phyloP scores from a whole-genome alignment of 2,888 invertebrate genomes.

The Xestia xanthographa region DNA sequence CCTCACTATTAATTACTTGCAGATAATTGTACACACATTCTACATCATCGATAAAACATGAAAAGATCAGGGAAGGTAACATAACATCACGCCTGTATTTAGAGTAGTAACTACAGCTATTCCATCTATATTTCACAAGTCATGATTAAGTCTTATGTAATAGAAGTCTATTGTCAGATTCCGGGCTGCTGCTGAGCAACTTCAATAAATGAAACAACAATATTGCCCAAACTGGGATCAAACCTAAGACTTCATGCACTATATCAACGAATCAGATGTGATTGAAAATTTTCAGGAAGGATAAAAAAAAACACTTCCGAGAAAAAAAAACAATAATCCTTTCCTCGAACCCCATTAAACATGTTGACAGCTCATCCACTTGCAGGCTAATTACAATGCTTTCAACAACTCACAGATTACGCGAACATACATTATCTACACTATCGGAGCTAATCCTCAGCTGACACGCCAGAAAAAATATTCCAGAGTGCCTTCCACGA shows the following conservation, averaged over 20 bases:
- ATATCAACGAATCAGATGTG: neutral
- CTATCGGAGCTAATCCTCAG: constrained; percentile 66
- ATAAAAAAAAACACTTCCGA: neutral
- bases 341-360: constrained; percentile 53
- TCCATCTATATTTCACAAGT: neutral
- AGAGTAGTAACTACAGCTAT: neutral
- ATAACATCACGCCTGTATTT: neutral
- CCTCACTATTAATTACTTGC: neutral
- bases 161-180: neutral
- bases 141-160: neutral
- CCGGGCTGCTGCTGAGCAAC: neutral
- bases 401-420: constrained; percentile 71
- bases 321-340: constrained; percentile 45
- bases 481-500: constrained; percentile 68
- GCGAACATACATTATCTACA: constrained; percentile 60
- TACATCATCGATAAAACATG: neutral
- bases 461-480: constrained; percentile 67
- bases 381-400: constrained; percentile 67
- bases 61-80: neutral
- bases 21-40: neutral
- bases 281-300: neutral
- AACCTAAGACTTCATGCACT: neutral
- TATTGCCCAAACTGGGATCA: neutral
- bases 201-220: neutral
- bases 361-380: constrained; percentile 61